Percentiles rank a stretch among this genome's conserved stretches.
phyloP scores from a whole-genome alignment of 2,113 vertebrate genomes.

The Morone saxatilis region DNA sequence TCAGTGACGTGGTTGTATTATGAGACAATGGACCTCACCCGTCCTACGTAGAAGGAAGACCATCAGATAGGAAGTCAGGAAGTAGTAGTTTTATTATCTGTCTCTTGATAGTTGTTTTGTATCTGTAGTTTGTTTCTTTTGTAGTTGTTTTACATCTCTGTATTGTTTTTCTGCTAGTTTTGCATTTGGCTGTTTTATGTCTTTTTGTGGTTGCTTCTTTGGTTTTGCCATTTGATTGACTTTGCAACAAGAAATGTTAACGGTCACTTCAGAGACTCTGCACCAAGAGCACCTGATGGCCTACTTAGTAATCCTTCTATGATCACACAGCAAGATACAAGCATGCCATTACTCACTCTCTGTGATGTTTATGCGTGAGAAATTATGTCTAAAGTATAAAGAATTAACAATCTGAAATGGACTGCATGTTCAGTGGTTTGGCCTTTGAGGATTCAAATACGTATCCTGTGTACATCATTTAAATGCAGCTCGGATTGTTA shows the following conservation, averaged over 20 bases:
- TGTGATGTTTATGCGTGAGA: neutral
- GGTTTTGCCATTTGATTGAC: neutral
- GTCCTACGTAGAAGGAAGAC: neutral
- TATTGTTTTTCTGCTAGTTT: neutral
- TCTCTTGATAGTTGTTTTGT: neutral
- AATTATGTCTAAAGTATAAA: conserved; percentile 26
- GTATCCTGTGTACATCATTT: conserved; percentile 29
- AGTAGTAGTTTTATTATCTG: no score
- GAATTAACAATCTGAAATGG: conserved; percentile 33
- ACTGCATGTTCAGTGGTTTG: conserved; percentile 10
- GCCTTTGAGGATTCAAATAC: conserved; percentile 34
- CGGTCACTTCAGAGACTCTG: neutral
- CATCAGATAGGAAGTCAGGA: neutral
- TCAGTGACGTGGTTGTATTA: neutral
- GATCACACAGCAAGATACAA: neutral
- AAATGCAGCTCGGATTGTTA: conserved; percentile 29
- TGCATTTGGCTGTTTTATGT: neutral
- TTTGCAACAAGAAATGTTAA: neutral
- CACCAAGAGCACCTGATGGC: neutral
- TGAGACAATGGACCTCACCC: no score
- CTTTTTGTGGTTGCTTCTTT: neutral
- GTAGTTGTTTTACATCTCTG: neutral
- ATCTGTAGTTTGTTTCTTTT: neutral
- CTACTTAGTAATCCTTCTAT: neutral
- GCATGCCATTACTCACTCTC: conserved; percentile 15